A percentile compares a stretch with the other conserved stretches of the same genome.
Evolutionary conservation across 2,113 vertebrate species (phyloP).

Genomic region (Manacus vitellinus): DNA sequence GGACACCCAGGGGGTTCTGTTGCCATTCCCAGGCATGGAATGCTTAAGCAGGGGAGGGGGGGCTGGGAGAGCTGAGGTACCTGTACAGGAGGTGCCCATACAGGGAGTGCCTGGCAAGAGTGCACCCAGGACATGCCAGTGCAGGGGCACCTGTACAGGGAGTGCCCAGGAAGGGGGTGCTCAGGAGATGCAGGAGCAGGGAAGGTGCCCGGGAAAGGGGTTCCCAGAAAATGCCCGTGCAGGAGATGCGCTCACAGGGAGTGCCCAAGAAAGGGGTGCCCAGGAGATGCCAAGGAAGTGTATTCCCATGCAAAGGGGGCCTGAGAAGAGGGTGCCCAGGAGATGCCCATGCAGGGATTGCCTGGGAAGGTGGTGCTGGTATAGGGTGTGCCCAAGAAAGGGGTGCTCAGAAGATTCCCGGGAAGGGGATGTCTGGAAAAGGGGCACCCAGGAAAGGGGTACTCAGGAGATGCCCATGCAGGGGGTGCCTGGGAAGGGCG

Average conservation of each 20-base stretch:
- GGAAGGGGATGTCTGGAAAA: neutral
- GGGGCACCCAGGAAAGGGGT: no score
- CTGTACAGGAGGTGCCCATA: neutral
- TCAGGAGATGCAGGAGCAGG: neutral
- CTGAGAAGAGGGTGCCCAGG: neutral
- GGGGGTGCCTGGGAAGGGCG: neutral
- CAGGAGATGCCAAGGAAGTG: neutral
- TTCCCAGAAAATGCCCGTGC: neutral
- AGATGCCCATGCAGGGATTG: no score
- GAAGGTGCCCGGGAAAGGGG: neutral
- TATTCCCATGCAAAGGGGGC: neutral
- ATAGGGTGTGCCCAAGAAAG: no score
- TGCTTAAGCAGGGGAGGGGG: no score
- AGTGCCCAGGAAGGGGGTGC: neutral
- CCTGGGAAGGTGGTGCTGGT: no score
- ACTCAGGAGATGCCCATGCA: neutral
- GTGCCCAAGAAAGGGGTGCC: neutral
- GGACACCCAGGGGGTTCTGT: neutral
- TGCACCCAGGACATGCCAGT: neutral
- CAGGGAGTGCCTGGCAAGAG: neutral
- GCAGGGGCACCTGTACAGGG: neutral
- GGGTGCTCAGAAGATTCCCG: no score
- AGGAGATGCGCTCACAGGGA: neutral
- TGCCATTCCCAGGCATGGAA: neutral
- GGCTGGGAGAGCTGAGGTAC: neutral